Evolutionary conservation across 2,113 vertebrate genomes (phyloP).

Genomic region (Phoenicopterus ruber): DNA sequence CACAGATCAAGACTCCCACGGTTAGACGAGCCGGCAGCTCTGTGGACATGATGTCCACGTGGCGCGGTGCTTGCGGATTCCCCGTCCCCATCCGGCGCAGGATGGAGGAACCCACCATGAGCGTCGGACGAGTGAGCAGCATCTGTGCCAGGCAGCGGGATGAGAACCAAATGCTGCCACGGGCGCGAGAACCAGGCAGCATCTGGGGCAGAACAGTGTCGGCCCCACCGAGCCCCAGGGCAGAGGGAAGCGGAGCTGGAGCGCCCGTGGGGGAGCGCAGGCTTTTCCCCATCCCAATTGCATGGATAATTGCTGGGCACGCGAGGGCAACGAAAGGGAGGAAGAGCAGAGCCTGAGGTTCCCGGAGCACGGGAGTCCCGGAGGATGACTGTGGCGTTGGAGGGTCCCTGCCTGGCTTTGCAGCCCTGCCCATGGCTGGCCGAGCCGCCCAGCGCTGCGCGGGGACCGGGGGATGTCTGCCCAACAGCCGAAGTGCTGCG

Average conservation of each 20-base stretch:
- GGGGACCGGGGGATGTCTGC: background rate
- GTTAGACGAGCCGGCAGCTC: background rate
- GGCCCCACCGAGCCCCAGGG: constrained; percentile 64
- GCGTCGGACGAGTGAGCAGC: constrained; percentile 76
- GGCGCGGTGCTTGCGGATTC: constrained; percentile 75
- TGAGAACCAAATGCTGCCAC: constrained; percentile 16
- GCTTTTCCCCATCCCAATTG: constrained; percentile 7
- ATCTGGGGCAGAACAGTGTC: constrained; percentile 66
- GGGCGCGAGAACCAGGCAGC: constrained; percentile 66
- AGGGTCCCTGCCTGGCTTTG: background rate
- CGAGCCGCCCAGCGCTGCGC: background rate
- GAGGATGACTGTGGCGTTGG: constrained; percentile 25
- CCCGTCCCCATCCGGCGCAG: constrained; percentile 62
- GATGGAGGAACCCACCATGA: constrained; percentile 58
- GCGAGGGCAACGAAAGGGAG: background rate
- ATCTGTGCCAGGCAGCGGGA: constrained; percentile 76
- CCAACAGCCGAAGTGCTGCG: background rate
- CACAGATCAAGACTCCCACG: background rate
- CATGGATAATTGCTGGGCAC: background rate
- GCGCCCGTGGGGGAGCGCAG: constrained; percentile 78
- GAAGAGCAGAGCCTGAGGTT: background rate
- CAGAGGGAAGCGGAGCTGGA: constrained; percentile 73
- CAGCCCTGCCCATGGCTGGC: background rate
- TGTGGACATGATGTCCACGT: constrained; percentile 8
- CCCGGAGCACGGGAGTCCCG: constrained; percentile 6